Evolutionary conservation across 2,888 invertebrate genomes (phyloP).

Genomic region (Hydrotaea cyrtoneurina): DNA sequence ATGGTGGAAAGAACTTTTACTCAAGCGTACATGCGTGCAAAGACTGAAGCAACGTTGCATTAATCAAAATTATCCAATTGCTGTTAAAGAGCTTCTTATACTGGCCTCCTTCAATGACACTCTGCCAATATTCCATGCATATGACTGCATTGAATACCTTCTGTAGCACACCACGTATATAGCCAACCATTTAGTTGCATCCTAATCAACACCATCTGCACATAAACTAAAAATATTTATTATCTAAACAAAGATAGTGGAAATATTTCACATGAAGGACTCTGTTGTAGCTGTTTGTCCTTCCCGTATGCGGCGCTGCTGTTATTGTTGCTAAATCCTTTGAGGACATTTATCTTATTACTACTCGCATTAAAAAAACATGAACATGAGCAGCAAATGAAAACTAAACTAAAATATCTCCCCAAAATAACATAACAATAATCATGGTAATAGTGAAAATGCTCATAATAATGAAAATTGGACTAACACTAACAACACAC

Average conservation of each 20-base stretch:
- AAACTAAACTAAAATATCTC: conserved; percentile 48
- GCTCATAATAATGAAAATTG: conserved; percentile 62
- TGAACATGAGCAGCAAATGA: conserved; percentile 55
- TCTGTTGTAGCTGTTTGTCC: background rate
- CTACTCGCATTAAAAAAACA: conserved; percentile 43
- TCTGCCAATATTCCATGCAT: too few relatives aligned
- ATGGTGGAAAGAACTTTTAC: too few relatives aligned
- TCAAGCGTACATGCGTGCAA: too few relatives aligned
- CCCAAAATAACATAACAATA: conserved; percentile 46
- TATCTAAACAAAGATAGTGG: conserved; percentile 44
- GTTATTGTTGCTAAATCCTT: conserved; percentile 50
- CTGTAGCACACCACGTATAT: background rate
- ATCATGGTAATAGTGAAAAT: conserved; percentile 34
- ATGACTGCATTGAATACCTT: background rate
- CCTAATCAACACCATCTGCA: conserved; percentile 53
- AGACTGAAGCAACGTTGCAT: too few relatives aligned
- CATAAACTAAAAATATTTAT: conserved; percentile 61
- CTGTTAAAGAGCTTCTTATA: too few relatives aligned
- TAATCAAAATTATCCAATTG: too few relatives aligned
- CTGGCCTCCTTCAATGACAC: too few relatives aligned
- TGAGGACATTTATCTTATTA: conserved; percentile 68
- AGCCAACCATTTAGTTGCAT: background rate
- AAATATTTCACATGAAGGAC: conserved; percentile 14
- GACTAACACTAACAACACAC: conserved; percentile 23
- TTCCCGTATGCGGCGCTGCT: conserved; percentile 17